Evolutionary conservation across 2,888 invertebrate genomes (phyloP), one percentile per base, ranked within the genome.

Genomic region (Stenoptilia bipunctidactyla): DNA sequence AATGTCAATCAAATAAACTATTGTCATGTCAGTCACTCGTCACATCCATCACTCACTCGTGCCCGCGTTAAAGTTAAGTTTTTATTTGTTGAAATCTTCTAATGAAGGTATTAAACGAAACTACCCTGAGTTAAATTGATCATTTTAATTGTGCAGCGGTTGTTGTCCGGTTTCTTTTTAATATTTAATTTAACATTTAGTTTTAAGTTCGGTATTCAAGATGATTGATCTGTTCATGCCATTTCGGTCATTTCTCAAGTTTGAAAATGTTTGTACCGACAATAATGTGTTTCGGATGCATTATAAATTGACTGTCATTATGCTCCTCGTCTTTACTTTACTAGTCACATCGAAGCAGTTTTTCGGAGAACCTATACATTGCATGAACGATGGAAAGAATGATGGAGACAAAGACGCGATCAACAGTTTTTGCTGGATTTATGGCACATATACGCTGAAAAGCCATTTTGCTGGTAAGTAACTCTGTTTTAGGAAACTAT

Each of bases 291-390:
- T 92, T 61, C 88, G 89, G 35, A 76, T 93, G 60, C 92, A 93
- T 66, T 92, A 91, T 60, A 89, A 89, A 60, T 83, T 88, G 27
- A 91, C 92, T 0, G 89, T 90, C 37, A 85, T 90, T 38, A 84
- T 93, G 57, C 71, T 94, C 44, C 73, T 93, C 33, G 86, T 90
- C 15, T 92, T 90, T 67, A 90, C 91, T 1, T 72, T 93, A 53
- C 63, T 94, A 52, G 87, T 94, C 35, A 91, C 92, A 15, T 89
- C 92, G 10, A 91, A 92, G 56, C 92, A 94, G 66, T 93, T 92
- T 72, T 93, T 94, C 53, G 94, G 94, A 0, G 92, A 94, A 53
- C 93, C 94, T 0, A 93, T 95, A 39, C 88, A 90, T 53, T 94
- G 94, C 64, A 85, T 89, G 61, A 77, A 83, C 4, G 77, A 84